phyloP scores from a whole-genome alignment of 1,140 invertebrate genomes.

The Steinernema feltiae region DNA sequence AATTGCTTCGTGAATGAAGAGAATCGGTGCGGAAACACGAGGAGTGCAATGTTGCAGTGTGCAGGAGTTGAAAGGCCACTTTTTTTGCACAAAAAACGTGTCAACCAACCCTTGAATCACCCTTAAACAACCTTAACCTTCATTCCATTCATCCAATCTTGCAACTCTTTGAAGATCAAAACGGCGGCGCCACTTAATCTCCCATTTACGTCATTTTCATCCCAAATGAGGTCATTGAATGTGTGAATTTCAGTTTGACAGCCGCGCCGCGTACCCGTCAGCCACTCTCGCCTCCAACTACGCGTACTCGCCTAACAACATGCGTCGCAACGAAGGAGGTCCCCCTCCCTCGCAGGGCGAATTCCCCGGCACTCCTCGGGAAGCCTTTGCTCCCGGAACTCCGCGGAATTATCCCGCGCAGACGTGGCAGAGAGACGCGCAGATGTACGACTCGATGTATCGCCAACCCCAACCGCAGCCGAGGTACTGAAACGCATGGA shows the following conservation, averaged over 20 bases:
- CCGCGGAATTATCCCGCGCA: neutral
- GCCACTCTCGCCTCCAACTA: conserved; percentile 43
- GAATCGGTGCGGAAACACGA: neutral
- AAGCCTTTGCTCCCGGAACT: neutral
- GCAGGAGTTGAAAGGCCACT: no score
- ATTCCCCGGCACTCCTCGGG: conserved; percentile 1
- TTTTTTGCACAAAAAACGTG: no score
- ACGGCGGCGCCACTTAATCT: neutral
- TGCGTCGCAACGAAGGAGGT: conserved; percentile 13
- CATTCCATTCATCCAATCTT: conserved; percentile 20
- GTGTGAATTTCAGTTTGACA: conserved; percentile 39
- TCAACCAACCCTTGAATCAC: neutral
- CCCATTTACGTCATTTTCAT: no score
- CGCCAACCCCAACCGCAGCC: neutral
- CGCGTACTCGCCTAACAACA: conserved; percentile 43
- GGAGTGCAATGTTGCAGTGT: no score
- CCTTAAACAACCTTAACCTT: conserved; percentile 18
- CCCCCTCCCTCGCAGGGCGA: conserved; percentile 22
- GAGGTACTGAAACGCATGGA: neutral
- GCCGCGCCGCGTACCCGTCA: conserved; percentile 40
- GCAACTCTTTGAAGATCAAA: conserved; percentile 44
- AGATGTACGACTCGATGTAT: conserved; percentile 13
- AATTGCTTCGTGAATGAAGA: neutral
- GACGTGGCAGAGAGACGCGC: neutral
- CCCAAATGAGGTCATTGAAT: neutral